Evolutionary conservation across 2,888 invertebrate species (phyloP).

Genomic region (Drosophila nr. fundita): DNA sequence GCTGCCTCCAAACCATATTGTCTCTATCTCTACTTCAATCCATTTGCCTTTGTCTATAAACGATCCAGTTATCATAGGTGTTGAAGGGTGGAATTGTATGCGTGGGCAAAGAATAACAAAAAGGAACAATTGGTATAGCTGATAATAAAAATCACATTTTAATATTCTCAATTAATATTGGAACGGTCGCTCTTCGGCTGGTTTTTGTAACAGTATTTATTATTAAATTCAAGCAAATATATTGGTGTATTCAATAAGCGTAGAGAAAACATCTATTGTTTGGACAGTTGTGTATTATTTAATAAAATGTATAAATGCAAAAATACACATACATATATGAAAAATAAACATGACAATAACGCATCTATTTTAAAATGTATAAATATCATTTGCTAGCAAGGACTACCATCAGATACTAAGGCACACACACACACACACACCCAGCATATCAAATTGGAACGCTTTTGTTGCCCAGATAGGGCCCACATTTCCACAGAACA

Average conservation of each 20-base stretch:
- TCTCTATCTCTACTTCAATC: neutral
- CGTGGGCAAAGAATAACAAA: constrained; percentile 39
- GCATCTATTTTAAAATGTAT: constrained; percentile 42
- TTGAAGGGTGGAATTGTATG: constrained; percentile 31
- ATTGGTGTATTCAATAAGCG: neutral
- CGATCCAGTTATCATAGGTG: constrained; percentile 17
- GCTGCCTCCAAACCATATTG: constrained; percentile 21
- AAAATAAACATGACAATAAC: constrained; percentile 12
- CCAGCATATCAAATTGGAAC: constrained; percentile 40
- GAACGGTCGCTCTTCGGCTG: neutral
- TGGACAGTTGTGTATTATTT: constrained; percentile 33
- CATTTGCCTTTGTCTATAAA: neutral
- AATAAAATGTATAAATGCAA: constrained; percentile 14
- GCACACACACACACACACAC: neutral
- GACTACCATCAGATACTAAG: constrained; percentile 15
- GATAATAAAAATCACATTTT: constrained; percentile 24
- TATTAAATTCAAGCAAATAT: neutral
- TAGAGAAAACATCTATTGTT: constrained; percentile 15
- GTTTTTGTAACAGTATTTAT: neutral
- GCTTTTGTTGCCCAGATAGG: constrained; percentile 38
- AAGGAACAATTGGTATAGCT: constrained; percentile 44
- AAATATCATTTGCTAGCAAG: constrained; percentile 26
- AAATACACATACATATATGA: neutral
- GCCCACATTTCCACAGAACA: constrained; percentile 66
- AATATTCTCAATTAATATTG: neutral